A percentile compares a stretch with the other conserved stretches of the same genome.
These are phyloP conservation scores for Rhingia campestris DNA, from an alignment of 2,888 invertebrate genomes.

Conservation along the genomic window DNA sequence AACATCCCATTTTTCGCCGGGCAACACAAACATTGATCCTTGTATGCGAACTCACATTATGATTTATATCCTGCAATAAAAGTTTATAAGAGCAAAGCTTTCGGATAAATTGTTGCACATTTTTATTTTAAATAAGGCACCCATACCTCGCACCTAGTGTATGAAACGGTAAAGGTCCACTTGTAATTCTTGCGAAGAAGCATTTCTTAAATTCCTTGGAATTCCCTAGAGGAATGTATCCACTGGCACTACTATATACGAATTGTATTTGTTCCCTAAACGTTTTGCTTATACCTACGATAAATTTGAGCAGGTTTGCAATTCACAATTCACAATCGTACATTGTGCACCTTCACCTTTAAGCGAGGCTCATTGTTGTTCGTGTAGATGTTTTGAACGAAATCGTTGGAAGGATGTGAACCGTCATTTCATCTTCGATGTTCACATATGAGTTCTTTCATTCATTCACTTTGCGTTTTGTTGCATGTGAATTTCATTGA, in stretches of 20 bases:
- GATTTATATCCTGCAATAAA: conserved; percentile 8
- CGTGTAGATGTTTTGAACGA: neutral
- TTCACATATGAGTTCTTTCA: conserved; percentile 1
- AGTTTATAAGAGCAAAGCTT: neutral
- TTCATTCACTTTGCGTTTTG: conserved; percentile 5
- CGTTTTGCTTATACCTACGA: neutral
- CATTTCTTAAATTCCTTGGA: neutral
- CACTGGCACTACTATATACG: neutral
- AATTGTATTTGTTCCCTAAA: neutral
- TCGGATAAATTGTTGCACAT: conserved; percentile 24
- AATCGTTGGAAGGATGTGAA: neutral
- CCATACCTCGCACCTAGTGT: neutral
- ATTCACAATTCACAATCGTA: neutral
- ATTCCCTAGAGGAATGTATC: conserved; percentile 1
- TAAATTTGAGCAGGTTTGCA: neutral
- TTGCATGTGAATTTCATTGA: neutral
- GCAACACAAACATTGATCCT: neutral
- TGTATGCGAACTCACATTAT: neutral
- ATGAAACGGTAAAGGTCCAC: neutral
- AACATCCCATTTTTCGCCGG: no score
- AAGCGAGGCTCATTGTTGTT: neutral
- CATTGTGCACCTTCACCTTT: neutral
- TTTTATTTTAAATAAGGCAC: conserved; percentile 1
- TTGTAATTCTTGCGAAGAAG: neutral
- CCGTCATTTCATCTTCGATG: conserved; percentile 4